phyloP scores from a whole-genome alignment of 2,797 vertebrate genomes.

The Malurus leucopterus region DNA sequence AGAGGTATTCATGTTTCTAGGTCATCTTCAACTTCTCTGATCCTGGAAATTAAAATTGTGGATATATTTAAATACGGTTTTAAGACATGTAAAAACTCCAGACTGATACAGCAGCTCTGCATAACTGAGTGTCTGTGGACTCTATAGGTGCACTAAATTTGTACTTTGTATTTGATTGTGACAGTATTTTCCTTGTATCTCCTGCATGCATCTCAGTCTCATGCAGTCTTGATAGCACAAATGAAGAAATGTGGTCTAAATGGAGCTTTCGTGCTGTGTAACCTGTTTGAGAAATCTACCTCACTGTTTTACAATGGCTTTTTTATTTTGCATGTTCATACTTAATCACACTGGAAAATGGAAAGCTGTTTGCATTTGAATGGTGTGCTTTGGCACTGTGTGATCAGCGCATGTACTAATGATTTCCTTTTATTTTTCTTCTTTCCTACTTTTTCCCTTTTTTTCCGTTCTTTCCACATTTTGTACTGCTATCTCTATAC shows the following conservation, averaged over 20 bases:
- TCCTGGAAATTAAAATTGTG: background rate
- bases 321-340: constrained; percentile 74
- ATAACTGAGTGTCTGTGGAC: constrained; percentile 69
- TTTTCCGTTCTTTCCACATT: constrained; percentile 62
- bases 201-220: constrained; percentile 68
- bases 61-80: background rate
- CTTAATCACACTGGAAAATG: constrained; percentile 75
- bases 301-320: constrained; percentile 69
- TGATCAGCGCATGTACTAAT: constrained; percentile 83
- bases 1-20: background rate
- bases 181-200: constrained; percentile 52
- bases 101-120: background rate
- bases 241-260: constrained; percentile 54
- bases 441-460: constrained; percentile 71
- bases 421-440: constrained; percentile 82
- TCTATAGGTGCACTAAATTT: constrained; percentile 48
- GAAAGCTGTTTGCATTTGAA: constrained; percentile 75
- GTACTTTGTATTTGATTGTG: constrained; percentile 54
- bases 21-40: background rate
- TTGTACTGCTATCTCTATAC: constrained; percentile 70
- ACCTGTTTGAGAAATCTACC: constrained; percentile 65
- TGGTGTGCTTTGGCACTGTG: constrained; percentile 80
- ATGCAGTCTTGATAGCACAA: constrained; percentile 60
- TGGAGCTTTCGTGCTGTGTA: constrained; percentile 64
- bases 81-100: background rate